Conservation (phyloP, 2,888 invertebrate species). For the Agriopis aurantiaria region DNA sequence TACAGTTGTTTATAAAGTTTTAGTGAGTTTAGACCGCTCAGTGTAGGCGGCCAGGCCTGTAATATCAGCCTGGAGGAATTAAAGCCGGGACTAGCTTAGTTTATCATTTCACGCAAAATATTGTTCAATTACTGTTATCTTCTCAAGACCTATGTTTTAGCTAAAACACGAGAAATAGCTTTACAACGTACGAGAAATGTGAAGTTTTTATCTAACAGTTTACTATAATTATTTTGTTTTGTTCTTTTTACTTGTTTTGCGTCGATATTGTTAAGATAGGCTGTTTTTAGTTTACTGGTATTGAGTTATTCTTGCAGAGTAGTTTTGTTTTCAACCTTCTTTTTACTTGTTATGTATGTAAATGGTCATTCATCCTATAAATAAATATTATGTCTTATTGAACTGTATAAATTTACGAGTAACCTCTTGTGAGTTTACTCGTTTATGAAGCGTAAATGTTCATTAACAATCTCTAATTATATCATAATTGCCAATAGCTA, state of each 20-base stretch:
- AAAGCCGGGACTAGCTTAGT: slow-evolving; percentile 10
- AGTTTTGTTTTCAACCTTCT: no score
- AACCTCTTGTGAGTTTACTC: no score
- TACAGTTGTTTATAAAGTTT: background rate
- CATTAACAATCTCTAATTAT: no score
- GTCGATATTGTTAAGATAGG: no score
- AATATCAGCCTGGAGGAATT: slow-evolving; percentile 25
- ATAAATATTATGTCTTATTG: no score
- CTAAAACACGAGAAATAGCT: slow-evolving; percentile 7
- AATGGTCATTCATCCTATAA: no score
- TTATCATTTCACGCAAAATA: slow-evolving; percentile 24
- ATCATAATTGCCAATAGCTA: no score
- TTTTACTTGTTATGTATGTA: no score
- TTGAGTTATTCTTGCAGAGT: no score
- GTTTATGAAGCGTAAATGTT: no score
- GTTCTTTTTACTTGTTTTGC: background rate
- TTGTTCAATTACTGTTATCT: slow-evolving; percentile 37
- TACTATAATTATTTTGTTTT: background rate
- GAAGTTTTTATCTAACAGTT: background rate
- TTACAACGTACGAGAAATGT: background rate
- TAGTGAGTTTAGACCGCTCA: slow-evolving; percentile 3
- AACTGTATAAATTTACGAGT: no score
- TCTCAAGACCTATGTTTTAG: slow-evolving; percentile 9
- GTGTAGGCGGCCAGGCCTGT: slow-evolving; percentile 7
- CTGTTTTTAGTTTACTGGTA: no score